These are phyloP conservation scores for Chouioia cunea DNA, from an alignment of 2,888 invertebrate genomes.

Conservation along the genomic window DNA sequence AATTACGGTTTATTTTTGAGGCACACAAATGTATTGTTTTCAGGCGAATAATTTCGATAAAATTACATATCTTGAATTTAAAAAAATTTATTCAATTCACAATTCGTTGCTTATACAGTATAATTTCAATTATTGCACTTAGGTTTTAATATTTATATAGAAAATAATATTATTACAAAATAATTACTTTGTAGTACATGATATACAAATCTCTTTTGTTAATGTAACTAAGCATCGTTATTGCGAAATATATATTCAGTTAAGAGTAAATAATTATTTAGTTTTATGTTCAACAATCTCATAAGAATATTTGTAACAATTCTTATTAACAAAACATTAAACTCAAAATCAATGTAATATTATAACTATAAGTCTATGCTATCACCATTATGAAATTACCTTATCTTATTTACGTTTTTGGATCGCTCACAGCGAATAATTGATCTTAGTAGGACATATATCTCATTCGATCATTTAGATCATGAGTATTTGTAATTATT, in stretches of 20 bases:
- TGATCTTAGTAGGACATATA: conserved; percentile 41
- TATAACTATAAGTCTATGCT: conserved; percentile 15
- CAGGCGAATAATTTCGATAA: conserved; percentile 6
- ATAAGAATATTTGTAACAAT: conserved; percentile 31
- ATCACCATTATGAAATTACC: conserved; percentile 33
- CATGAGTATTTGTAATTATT: conserved; percentile 43
- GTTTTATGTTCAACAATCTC: conserved; percentile 45
- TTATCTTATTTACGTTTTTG: conserved; percentile 38
- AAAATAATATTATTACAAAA: conserved; percentile 36
- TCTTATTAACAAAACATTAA: conserved; percentile 36
- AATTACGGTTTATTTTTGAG: conserved; percentile 24
- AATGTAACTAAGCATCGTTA: conserved; percentile 17
- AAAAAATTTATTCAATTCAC: conserved; percentile 5
- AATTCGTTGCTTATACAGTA: conserved; percentile 11
- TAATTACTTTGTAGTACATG: conserved; percentile 3
- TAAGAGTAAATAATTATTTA: conserved; percentile 42
- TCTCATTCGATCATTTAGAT: conserved; percentile 33
- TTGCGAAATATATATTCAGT: conserved; percentile 12
- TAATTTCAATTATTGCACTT: conserved; percentile 35
- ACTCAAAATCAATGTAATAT: conserved; percentile 30
- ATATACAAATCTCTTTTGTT: conserved; percentile 37
- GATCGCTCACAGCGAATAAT: conserved; percentile 40
- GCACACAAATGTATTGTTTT: conserved; percentile 23
- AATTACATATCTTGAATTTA: neutral
- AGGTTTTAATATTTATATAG: conserved; percentile 11